These are phyloP conservation scores for Allacma fusca DNA, from an alignment of 2,888 invertebrate genomes.

Conservation along the genomic window DNA sequence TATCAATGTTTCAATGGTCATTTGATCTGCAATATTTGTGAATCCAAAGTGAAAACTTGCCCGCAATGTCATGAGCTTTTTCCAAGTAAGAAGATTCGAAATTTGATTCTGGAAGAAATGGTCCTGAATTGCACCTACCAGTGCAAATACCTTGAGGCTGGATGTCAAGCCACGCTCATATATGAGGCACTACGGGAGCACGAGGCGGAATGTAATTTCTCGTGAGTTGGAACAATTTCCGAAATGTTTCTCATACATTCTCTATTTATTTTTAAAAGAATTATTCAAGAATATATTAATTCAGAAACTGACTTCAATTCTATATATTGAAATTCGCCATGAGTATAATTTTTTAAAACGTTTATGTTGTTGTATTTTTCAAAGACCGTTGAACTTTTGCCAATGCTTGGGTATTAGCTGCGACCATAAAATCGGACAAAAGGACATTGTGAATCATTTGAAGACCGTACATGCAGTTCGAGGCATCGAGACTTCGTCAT, in stretches of 20 bases:
- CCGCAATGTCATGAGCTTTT: neutral
- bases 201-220: no score
- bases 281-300: no score
- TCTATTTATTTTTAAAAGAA: no score
- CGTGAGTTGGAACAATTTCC: no score
- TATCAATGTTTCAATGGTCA: slow-evolving; percentile 5
- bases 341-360: no score
- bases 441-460: neutral
- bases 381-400: neutral
- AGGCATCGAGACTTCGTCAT: neutral
- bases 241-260: no score
- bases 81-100: neutral
- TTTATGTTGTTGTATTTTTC: no score
- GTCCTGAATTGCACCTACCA: neutral
- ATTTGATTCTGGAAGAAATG: neutral
- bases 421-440: neutral
- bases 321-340: no score
- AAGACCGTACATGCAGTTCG: neutral
- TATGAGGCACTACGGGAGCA: no score
- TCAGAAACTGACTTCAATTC: no score
- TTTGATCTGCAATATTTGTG: neutral
- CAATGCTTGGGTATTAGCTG: neutral
- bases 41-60: neutral
- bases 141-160: neutral
- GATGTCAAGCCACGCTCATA: no score